Conservation (phyloP, 2,888 invertebrate genomes). For the Operophtera brumata region DNA sequence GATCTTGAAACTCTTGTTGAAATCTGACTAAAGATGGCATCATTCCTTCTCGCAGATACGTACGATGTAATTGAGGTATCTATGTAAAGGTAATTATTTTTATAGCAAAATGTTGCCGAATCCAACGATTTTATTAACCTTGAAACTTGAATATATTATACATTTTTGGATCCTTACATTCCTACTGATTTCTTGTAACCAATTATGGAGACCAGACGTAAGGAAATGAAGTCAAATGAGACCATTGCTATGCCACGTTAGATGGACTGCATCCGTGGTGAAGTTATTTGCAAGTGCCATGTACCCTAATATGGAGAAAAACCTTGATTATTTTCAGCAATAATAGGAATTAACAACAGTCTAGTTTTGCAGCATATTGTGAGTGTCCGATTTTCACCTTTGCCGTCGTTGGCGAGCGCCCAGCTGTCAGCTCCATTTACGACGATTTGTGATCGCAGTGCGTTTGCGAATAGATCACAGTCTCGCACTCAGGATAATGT, state of each 20-base stretch:
- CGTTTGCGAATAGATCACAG: conserved; percentile 24
- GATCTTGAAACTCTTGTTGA: conserved; percentile 20
- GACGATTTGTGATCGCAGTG: conserved; percentile 26
- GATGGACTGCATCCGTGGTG: no score
- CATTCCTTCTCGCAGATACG: conserved; percentile 8
- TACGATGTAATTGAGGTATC: not conserved
- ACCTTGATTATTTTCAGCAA: no score
- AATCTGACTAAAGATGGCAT: conserved; percentile 19
- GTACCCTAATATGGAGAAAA: no score
- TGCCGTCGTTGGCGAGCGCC: conserved; percentile 50
- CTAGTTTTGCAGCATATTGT: conserved; percentile 9
- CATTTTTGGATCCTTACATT: no score
- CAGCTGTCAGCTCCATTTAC: conserved; percentile 38
- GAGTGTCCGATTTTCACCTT: conserved; percentile 40
- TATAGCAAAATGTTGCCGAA: no score
- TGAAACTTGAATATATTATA: no score
- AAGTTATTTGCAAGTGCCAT: no score
- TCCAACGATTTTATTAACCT: no score
- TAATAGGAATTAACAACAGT: not conserved
- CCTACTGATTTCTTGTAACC: no score
- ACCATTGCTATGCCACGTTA: no score
- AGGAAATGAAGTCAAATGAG: no score
- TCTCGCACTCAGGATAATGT: not conserved
- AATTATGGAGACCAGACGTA: no score
- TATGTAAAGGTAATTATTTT: not conserved